Base-by-base conservation (phyloP, 2,113 vertebrate genomes). In the Bostrychus sinensis region DNA sequence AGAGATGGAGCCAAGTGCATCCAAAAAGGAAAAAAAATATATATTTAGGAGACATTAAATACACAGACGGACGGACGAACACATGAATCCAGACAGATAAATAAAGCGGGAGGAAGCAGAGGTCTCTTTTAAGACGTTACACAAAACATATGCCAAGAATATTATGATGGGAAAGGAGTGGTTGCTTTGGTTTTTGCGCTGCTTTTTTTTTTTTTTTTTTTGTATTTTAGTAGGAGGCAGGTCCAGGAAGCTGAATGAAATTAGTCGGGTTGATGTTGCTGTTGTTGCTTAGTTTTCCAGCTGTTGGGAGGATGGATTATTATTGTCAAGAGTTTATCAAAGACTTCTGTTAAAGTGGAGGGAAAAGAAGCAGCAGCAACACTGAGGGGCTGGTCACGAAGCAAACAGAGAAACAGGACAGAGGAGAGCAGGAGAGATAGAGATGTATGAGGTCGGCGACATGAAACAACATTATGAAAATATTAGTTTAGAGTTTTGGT, bases 151-250 rank as follows among this genome's bases (percentile, higher is more conserved):
- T 93, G 94, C 93, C 81, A 78, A 88, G 90, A 77, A 77, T 73
- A 77, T 62, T 41, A 68, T 51, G 30, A 50, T n/a, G 62, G 56
- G 20, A 32, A 55, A 91, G 92, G 89, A 88, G 84, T 77, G 89
- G 89, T 78, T 70, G 91, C 85, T 86, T 80, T 75, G 68, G 70
- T 68, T 74, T n/a, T 67, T 36, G 56, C n/a, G 53, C 19, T 37
- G 46, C 67, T 72, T 81, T 36, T 42, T 20, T 46, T 57, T n/a
- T 41, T 65, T 62, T 30, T 22, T 42, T 22, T 62, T 26, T 63
- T 62, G 56, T 25, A 61, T 91, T 97, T 98, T 97, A 97, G 95
- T 97, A 94, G 87, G 91, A 94, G 84, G 82, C 77, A 76, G 82
- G 70, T 86, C 83, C 80, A 61, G 86, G 87, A 88, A 86, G 86